These are phyloP conservation scores for Mergus octosetaceus DNA, from an alignment of 2,797 vertebrate species.

Conservation along the genomic window DNA sequence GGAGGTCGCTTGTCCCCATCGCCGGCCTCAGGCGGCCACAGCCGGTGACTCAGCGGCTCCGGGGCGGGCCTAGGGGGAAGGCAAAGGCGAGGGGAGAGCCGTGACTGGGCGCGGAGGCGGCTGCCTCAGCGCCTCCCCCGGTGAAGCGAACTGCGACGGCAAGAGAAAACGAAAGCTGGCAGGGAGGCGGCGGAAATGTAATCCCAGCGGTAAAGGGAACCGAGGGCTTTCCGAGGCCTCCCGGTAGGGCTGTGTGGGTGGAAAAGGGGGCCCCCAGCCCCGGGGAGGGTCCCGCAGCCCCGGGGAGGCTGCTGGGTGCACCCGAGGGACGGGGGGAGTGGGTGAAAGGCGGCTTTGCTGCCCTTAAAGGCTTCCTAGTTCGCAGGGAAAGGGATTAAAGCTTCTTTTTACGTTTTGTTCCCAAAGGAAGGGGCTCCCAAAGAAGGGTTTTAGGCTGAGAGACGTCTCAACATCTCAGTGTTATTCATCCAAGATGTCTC, in stretches of 20 bases:
- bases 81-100: neutral
- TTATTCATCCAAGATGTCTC: too few relatives aligned
- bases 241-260: too few relatives aligned
- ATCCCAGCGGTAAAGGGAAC: neutral
- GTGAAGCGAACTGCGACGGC: neutral
- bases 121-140: neutral
- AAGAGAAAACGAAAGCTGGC: conserved; percentile 50
- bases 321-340: fast-evolving
- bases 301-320: neutral
- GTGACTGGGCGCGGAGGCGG: neutral
- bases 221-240: too few relatives aligned
- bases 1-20: too few relatives aligned
- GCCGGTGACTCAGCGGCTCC: neutral
- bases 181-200: neutral
- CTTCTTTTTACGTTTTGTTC: neutral
- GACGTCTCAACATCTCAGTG: fast-evolving
- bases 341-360: fast-evolving
- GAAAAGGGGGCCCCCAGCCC: too few relatives aligned
- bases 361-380: neutral
- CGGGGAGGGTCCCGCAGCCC: too few relatives aligned
- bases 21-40: neutral
- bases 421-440: neutral
- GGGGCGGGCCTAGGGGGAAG: neutral
- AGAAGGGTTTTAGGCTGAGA: neutral
- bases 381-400: neutral